Evolutionary conservation across 2,113 vertebrate genomes (phyloP), one percentile per base, ranked within the genome.

Genomic region (Psittacara wagleri): DNA sequence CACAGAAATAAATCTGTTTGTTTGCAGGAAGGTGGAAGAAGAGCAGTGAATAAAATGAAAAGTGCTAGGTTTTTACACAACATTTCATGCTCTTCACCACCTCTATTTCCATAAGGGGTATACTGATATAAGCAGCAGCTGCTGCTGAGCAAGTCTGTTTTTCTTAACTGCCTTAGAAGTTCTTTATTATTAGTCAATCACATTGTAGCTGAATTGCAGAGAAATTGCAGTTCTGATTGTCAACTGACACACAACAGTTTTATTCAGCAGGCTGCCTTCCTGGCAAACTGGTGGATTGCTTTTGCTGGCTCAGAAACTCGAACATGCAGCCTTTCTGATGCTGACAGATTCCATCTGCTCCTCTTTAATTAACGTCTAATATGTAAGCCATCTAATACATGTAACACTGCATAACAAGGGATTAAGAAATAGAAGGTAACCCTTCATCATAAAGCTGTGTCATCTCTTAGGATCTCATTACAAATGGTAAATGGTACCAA

Each of bases 341-440:
- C 92, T 97, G 96, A 96, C 95, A 97, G 96, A 97, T 97, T 97
- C 96, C 95, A 96, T 93, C 96, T 96, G 94, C 90, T 97, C 91
- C 84, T 86, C 90, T 89, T 97, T 95, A 97, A 97, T 97, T 97
- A 97, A 96, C 92, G 77, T 95, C 88, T 92, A 96, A 95, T 96
- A 97, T 94, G 95, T 88, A 95, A 97, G 95, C 86, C 82, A 97
- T 97, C 91, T 95, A 97, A 96, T 95, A 96, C 93, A 94, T 90
- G 92, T 76, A 86, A 92, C 91, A 88, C 93, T 79, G 90, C 95
- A 97, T 97, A 92, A 91, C 95, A 95, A 84, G 69, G 95, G 95
- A 96, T 97, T 97, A 97, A 90, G 95, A 96, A 91, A 88, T 77
- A 95, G 94, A 96, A 97, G 91, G 92, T 95, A 96, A 89, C 86